Evolutionary conservation across 2,797 vertebrate species (phyloP).

Genomic region (Takifugu ocellatus): DNA sequence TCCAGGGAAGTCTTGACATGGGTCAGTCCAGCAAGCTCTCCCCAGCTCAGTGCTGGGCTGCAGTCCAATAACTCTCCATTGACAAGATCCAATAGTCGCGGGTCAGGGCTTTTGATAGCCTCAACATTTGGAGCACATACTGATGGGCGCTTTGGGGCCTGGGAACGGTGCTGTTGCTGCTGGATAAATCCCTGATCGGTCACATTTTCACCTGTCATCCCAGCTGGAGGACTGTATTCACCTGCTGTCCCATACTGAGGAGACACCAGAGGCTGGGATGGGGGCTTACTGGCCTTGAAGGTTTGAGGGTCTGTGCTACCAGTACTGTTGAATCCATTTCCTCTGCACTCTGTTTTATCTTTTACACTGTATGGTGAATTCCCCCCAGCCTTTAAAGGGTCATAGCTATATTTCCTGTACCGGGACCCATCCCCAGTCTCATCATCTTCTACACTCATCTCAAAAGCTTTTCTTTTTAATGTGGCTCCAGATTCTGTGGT

Average conservation of each 20-base stretch:
- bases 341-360: constrained; percentile 84
- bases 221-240: constrained; percentile 82
- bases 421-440: constrained; percentile 76
- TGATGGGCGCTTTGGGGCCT: constrained; percentile 62
- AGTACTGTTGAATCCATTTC: constrained; percentile 77
- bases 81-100: constrained; percentile 82
- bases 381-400: constrained; percentile 79
- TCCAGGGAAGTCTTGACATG: constrained; percentile 88
- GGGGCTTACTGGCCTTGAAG: constrained; percentile 73
- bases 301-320: constrained; percentile 67
- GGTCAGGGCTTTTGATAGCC: constrained; percentile 81
- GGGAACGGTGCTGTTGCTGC: constrained; percentile 65
- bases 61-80: constrained; percentile 87
- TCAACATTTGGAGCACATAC: constrained; percentile 72
- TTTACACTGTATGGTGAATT: constrained; percentile 77
- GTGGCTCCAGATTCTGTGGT: constrained; percentile 71
- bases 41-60: constrained; percentile 86
- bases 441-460: constrained; percentile 80
- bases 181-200: constrained; percentile 75
- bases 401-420: constrained; percentile 90
- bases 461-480: constrained; percentile 91
- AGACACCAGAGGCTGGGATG: constrained; percentile 79
- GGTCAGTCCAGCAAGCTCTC: constrained; percentile 85
- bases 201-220: constrained; percentile 78
- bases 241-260: constrained; percentile 76